phyloP scores from a whole-genome alignment of 2,113 vertebrate species.

The Ictalurus furcatus region DNA sequence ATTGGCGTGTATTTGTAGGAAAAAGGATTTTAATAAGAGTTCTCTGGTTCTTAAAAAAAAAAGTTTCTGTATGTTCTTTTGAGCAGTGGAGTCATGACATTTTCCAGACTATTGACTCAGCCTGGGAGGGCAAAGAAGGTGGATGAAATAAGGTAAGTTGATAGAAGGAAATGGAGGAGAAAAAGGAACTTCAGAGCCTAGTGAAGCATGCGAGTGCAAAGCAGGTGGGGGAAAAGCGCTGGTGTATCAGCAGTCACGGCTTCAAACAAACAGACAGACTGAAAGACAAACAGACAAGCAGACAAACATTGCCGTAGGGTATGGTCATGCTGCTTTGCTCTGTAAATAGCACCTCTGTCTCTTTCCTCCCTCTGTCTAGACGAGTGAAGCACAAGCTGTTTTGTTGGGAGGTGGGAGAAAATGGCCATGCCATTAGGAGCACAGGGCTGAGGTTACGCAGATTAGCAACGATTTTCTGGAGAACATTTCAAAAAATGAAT shows the following conservation, averaged over 20 bases:
- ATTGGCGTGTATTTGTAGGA: not conserved
- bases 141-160: constrained; percentile 10
- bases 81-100: not conserved
- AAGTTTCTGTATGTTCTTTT: not conserved
- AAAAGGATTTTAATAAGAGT: not conserved
- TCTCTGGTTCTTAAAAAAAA: not conserved
- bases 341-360: constrained; percentile 54
- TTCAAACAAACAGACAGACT: constrained; percentile 37
- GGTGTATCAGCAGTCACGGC: not conserved
- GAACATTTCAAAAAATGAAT: not conserved
- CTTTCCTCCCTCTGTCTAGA: constrained; percentile 67
- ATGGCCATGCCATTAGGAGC: constrained; percentile 31
- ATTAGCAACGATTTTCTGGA: not conserved
- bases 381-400: constrained; percentile 70
- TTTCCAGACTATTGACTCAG: constrained; percentile 2
- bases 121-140: not conserved
- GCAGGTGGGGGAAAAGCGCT: constrained; percentile 1
- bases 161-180: constrained; percentile 2
- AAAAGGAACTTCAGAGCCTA: not conserved
- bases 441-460: not conserved
- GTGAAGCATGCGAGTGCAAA: constrained; percentile 1
- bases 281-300: constrained; percentile 30
- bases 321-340: constrained; percentile 56
- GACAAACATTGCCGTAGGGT: constrained; percentile 45
- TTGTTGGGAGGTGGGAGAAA: constrained; percentile 60